phyloP scores from a whole-genome alignment of 1,140 invertebrate genomes.

The Macrobrachium nipponense region DNA sequence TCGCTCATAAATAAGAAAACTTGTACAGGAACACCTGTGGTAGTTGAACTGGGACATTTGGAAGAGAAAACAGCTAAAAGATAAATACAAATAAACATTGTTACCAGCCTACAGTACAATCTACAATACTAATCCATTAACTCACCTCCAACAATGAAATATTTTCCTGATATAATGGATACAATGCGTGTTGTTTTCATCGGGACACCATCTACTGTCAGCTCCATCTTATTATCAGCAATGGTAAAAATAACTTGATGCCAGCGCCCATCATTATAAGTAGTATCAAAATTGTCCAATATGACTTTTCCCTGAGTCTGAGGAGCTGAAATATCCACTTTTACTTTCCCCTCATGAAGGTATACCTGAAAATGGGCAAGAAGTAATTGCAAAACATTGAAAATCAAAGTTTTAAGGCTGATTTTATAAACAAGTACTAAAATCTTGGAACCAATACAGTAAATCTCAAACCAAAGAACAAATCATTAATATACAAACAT shows the following conservation, averaged over 20 bases:
- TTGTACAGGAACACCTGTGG: too few species aligned
- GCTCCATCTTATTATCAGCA: conserved; percentile 76
- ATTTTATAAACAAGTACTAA: background rate
- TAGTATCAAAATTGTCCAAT: conserved; percentile 86
- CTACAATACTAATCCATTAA: background rate
- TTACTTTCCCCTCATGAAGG: conserved; percentile 84
- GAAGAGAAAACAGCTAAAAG: too few species aligned
- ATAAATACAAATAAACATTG: too few species aligned
- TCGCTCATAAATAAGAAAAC: too few species aligned
- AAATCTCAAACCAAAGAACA: too few species aligned
- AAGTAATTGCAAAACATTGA: background rate
- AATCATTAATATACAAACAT: too few species aligned
- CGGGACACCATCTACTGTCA: conserved; percentile 83
- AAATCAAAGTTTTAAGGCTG: background rate
- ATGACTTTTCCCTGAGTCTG: conserved; percentile 74
- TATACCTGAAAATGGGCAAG: conserved; percentile 73
- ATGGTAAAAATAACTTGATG: conserved; percentile 82
- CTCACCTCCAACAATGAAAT: conserved; percentile 72
- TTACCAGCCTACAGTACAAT: background rate
- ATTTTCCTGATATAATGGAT: conserved; percentile 80
- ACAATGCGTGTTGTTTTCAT: conserved; percentile 83
- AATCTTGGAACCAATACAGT: too few species aligned
- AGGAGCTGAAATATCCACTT: conserved; percentile 80
- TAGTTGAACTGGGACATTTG: too few species aligned
- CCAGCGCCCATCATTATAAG: conserved; percentile 91